These are phyloP conservation scores for Salticus scenicus DNA, from an alignment of 2,888 invertebrate species.

Conservation along the genomic window DNA sequence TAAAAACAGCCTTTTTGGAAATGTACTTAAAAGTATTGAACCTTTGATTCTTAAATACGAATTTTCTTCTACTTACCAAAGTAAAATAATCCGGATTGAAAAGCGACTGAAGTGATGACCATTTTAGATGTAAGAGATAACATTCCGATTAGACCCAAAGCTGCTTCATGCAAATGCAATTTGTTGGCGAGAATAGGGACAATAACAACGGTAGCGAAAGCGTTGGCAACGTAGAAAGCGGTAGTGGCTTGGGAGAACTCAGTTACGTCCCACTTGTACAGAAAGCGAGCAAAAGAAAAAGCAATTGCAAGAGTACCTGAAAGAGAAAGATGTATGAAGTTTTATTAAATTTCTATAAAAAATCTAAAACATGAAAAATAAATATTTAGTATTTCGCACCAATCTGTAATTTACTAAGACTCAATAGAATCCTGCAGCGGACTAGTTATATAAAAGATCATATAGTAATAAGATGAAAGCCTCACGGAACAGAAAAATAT, in stretches of 20 bases:
- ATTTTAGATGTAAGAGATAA: constrained; percentile 41
- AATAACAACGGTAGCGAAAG: constrained; percentile 9
- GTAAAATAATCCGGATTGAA: constrained; percentile 20
- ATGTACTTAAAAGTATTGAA: no score
- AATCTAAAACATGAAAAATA: no score
- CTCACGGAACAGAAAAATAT: no score
- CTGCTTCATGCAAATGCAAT: constrained; percentile 44
- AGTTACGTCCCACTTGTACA: constrained; percentile 44
- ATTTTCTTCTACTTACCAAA: constrained; percentile 32
- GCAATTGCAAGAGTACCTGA: constrained; percentile 27
- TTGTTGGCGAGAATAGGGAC: constrained; percentile 33
- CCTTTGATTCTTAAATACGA: no score
- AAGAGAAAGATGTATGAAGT: neutral
- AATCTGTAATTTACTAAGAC: no score
- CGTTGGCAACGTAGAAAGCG: constrained; percentile 27
- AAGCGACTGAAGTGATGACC: constrained; percentile 26
- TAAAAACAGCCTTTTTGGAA: no score
- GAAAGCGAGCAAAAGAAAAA: constrained; percentile 27
- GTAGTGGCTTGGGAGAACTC: constrained; percentile 36
- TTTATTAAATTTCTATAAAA: no score
- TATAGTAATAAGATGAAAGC: no score
- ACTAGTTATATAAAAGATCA: no score
- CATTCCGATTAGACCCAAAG: constrained; percentile 40
- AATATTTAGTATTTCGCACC: no score
- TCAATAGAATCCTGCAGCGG: no score